These are phyloP conservation scores for Shinisaurus crocodilurus DNA, from an alignment of 2,113 vertebrate genomes.

Conservation along the genomic window DNA sequence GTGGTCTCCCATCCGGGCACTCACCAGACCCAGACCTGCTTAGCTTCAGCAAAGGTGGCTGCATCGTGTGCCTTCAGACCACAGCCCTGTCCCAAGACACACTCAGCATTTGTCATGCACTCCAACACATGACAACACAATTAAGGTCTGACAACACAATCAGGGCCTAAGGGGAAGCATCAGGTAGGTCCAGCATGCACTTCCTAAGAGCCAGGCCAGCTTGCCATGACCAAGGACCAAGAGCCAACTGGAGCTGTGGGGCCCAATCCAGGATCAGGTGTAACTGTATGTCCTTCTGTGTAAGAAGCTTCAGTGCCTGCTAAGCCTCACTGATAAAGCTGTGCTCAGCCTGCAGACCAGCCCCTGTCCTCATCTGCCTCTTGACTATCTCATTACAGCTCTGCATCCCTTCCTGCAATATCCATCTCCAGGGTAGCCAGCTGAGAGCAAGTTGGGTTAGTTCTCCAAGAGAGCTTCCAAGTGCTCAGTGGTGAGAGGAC, in stretches of 20 bases:
- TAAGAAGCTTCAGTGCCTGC: neutral
- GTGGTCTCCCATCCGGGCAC: neutral
- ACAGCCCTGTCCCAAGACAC: too few relatives aligned
- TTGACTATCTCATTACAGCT: neutral
- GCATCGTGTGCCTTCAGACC: neutral
- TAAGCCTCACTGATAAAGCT: neutral
- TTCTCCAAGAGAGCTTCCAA: neutral
- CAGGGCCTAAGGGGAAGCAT: too few relatives aligned
- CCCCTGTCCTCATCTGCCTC: neutral
- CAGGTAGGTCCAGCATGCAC: too few relatives aligned
- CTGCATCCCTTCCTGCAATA: neutral
- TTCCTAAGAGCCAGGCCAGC: neutral
- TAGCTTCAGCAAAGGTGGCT: neutral
- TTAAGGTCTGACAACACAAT: neutral
- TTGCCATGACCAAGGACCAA: neutral
- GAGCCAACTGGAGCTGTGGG: neutral
- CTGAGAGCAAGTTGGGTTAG: neutral
- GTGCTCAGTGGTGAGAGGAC: neutral
- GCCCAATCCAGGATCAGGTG: neutral
- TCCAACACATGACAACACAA: neutral
- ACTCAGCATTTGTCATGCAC: neutral
- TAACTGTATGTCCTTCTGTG: neutral
- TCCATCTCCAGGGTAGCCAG: neutral
- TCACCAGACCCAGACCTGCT: neutral
- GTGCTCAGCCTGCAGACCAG: neutral